Base-by-base conservation (phyloP, 2,797 vertebrate genomes). In the Lacerta bilineata region DNA sequence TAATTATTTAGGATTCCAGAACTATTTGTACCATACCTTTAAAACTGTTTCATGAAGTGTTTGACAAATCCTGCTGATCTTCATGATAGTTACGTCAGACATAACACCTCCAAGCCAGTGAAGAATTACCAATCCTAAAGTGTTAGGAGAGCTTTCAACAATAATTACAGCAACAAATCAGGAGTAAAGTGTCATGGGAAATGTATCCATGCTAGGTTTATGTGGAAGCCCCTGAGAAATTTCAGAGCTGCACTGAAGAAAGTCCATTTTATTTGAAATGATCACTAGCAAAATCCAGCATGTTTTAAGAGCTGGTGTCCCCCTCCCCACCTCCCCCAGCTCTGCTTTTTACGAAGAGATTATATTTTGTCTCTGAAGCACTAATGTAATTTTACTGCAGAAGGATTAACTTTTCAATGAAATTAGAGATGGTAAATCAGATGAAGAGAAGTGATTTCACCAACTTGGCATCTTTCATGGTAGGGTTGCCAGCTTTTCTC, bases 331-430 rank as follows among this genome's bases (percentile, higher is more conserved):
- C 78, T 7, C 6, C 43, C 50, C n/a, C 64, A 43, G 9, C 29
- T 59, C 66, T 29, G 46, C 13, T 55, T 43, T 72, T 87, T 41
- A 59, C 17, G 41, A 71, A 27, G 64, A 80, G 33, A 59, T 46
- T 50, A 25, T 86, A 69, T 81, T 46, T 55, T 43, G 39, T 75
- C 80, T 77, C n/a, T 77, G 61, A 39, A 61, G 43, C n/a, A 76
- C 61, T 76, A 55, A 81, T 81, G 20, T 85, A 75, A 75, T 89
- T 85, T 76, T 25, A 77, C 59, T 36, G 18, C 84, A 33, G 6
- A 39, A 85, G 59, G 25, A 78, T 41, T 80, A 85, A 84, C 78
- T 36, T 68, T 50, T 85, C 33, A 50, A 41, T 71, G 36, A 18
- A 78, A 15, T 50, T 20, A 6, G 46, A 78, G 64, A 71, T 84